phyloP scores from a whole-genome alignment of 2,113 vertebrate genomes.

The Tupaia tana region DNA sequence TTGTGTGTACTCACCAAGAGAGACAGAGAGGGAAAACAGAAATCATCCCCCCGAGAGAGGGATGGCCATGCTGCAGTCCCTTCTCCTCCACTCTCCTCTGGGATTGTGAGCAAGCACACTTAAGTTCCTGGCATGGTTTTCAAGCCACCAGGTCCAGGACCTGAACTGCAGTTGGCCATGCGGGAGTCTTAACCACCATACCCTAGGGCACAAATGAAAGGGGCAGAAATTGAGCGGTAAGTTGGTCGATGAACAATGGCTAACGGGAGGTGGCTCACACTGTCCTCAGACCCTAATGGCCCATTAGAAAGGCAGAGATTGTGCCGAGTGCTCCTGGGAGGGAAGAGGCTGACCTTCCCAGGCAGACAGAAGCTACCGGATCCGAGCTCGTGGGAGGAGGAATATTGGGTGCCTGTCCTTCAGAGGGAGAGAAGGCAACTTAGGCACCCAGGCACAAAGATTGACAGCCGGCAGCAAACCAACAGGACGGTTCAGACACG shows the following conservation, averaged over 20 bases:
- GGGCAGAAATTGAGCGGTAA: not conserved
- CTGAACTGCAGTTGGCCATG: no score
- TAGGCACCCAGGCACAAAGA: not conserved
- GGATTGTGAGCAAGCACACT: no score
- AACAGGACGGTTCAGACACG: no score
- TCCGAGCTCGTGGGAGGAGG: not conserved
- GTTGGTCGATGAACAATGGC: fast-evolving
- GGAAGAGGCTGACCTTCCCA: not conserved
- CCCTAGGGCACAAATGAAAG: not conserved
- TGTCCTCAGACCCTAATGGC: not conserved
- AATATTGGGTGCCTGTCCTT: not conserved
- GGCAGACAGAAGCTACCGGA: not conserved
- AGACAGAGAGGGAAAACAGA: no score
- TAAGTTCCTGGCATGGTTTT: no score
- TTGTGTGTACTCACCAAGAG: no score
- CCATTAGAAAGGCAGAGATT: not conserved
- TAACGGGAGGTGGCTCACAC: not conserved
- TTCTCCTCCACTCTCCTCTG: no score
- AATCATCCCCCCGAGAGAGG: no score
- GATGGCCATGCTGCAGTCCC: no score
- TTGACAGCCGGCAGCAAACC: not conserved
- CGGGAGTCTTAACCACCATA: no score
- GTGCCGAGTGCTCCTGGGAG: not conserved
- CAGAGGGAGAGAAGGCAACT: not conserved
- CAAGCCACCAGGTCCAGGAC: no score